These are phyloP conservation scores for Rhagologus leucostigma DNA, from an alignment of 2,113 vertebrate species.

Conservation along the genomic window DNA sequence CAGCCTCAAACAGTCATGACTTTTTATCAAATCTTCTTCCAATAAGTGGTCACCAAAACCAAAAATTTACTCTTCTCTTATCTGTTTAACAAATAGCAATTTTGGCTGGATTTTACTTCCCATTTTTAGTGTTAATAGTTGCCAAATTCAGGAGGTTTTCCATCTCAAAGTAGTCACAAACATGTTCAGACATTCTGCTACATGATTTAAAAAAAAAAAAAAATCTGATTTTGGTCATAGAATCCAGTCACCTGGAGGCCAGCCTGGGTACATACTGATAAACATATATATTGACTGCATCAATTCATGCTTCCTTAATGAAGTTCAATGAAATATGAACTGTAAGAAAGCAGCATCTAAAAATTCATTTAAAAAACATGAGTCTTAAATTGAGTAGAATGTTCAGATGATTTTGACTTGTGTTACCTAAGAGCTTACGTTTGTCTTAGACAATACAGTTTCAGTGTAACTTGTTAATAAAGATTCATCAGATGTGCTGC, in stretches of 20 bases:
- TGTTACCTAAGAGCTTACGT: not conserved
- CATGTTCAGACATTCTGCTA: constrained; percentile 54
- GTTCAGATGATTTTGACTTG: not conserved
- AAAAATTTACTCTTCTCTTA: not conserved
- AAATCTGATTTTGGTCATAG: constrained; percentile 9
- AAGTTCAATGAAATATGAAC: constrained; percentile 80
- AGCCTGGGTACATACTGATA: constrained; percentile 66
- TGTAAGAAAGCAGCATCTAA: constrained; percentile 60
- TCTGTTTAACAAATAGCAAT: not conserved
- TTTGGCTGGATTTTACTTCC: not conserved
- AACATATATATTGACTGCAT: constrained; percentile 62
- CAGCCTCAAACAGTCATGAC: not conserved
- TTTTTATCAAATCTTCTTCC: not conserved
- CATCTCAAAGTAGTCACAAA: constrained; percentile 60
- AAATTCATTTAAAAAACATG: not conserved
- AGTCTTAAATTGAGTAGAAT: not conserved
- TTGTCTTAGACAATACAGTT: not conserved
- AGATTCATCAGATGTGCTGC: not conserved
- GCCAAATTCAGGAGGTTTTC: not conserved
- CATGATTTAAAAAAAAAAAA: constrained; percentile 14
- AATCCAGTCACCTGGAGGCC: constrained; percentile 31
- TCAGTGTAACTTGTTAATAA: not conserved
- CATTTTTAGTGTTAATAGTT: not conserved
- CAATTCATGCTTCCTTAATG: constrained; percentile 80
- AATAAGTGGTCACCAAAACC: not conserved